These are phyloP conservation scores for Griposia aprilina DNA, from an alignment of 2,888 invertebrate species.

Conservation along the genomic window DNA sequence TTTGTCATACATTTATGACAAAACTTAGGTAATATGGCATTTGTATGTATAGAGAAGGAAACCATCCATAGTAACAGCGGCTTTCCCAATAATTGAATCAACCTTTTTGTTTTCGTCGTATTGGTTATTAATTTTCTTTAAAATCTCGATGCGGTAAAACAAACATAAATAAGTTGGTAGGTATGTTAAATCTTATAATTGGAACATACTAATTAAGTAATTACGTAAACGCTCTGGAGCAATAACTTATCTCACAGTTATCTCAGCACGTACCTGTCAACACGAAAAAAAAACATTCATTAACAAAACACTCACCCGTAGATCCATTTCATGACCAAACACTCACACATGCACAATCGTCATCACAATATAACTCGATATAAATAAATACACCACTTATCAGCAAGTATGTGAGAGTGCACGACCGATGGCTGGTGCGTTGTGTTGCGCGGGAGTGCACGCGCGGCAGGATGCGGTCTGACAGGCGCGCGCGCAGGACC, in stretches of 20 bases:
- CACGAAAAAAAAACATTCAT: constrained; percentile 7
- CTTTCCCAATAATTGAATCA: constrained; percentile 36
- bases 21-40: background rate
- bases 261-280: constrained; percentile 3
- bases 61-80: constrained; percentile 11
- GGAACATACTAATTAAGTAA: constrained; percentile 11
- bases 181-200: constrained; percentile 18
- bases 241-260: constrained; percentile 23
- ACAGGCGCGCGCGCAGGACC: constrained; percentile 65
- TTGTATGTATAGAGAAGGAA: constrained; percentile 5
- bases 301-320: constrained; percentile 76
- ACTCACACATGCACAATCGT: constrained; percentile 73
- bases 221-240: background rate
- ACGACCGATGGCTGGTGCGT: constrained; percentile 56
- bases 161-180: background rate
- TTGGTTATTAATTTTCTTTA: constrained; percentile 4
- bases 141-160: background rate
- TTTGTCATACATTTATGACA: background rate
- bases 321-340: constrained; percentile 81
- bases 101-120: constrained; percentile 15
- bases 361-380: constrained; percentile 67
- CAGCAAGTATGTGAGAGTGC: constrained; percentile 52
- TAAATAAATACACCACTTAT: constrained; percentile 62
- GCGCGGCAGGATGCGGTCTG: constrained; percentile 70
- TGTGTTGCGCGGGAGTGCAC: constrained; percentile 62